phyloP scores from a whole-genome alignment of 1,140 invertebrate genomes.

The Odontomachus brunneus region DNA sequence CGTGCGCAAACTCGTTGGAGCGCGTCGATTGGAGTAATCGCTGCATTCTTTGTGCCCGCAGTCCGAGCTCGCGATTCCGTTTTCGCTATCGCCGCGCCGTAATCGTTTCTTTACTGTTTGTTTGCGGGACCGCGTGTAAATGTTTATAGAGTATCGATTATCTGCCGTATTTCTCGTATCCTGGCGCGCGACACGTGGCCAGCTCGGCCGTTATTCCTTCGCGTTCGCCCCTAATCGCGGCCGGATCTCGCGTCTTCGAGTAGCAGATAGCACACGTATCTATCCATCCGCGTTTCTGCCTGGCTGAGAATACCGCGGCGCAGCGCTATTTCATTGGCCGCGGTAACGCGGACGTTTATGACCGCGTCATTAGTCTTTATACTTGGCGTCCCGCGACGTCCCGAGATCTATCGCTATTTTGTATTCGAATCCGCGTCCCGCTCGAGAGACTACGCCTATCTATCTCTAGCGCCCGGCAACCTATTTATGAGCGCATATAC shows the following conservation, averaged over 20 bases:
- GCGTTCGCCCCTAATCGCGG: conserved; percentile 38
- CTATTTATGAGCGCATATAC: conserved; percentile 19
- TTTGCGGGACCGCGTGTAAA: conserved; percentile 20
- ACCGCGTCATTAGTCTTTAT: conserved; percentile 50
- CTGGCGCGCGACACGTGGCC: not conserved
- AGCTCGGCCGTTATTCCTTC: conserved; percentile 27
- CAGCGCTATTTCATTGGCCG: conserved; percentile 3
- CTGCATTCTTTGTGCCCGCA: conserved; percentile 34
- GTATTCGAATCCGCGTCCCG: conserved; percentile 16
- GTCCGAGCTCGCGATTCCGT: conserved; percentile 26
- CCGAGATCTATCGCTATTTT: conserved; percentile 48
- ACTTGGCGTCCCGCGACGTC: conserved; percentile 28
- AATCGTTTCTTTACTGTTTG: conserved; percentile 33
- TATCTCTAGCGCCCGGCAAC: not conserved
- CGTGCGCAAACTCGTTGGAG: not conserved
- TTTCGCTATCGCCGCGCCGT: not conserved
- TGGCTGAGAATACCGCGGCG: conserved; percentile 26
- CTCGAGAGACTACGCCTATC: conserved; percentile 8
- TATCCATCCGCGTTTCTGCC: conserved; percentile 43
- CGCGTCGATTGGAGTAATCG: conserved; percentile 32
- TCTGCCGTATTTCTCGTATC: not conserved
- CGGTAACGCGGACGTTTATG: conserved; percentile 47
- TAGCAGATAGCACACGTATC: conserved; percentile 34
- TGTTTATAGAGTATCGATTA: conserved; percentile 25
- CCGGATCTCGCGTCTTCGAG: conserved; percentile 38